Base-by-base conservation (phyloP, 2,888 invertebrate species). In the Meteorus colon region DNA sequence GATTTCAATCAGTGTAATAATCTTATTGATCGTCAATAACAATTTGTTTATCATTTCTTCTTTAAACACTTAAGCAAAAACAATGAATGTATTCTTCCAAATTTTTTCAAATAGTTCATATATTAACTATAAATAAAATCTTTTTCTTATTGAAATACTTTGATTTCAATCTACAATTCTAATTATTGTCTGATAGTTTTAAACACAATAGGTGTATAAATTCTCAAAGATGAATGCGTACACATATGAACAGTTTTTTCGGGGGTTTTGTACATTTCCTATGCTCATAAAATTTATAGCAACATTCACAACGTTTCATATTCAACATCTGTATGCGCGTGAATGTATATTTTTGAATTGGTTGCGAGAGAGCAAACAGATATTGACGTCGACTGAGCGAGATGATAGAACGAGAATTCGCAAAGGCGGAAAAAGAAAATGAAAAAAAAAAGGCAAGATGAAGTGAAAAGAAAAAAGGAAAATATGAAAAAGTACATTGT, bases 301-400 rank as follows among this genome's bases (percentile, higher is more conserved):
- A 62, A 62, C 24, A 31, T 62, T 62, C 16, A n/a, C 60, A 14
- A 24, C 16, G 27, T 19, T 62, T 62, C 27, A 31, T 24, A 10
- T 24, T 62, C 60, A 31, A 27, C 27, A 62, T 62, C 60, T 62
- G 60, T 27, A 45, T 45, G 59, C 12, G 31, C 60, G 10, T 19
- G 60, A 1, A 62, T 24, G 4, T 62, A 29, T 62, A 62, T 27
- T 62, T 62, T 19, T 8, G 29, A 62, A 62, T 62, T 3, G 60
- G 4, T 24, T n/a, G 31, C 16, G 14, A 29, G 29, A 14, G 19
- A 24, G 19, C 60, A 27, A 27, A 62, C 29, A 14, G 60, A 62
- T 16, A 62, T 14, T 29, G 31, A 31, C 19, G 60, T 19, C 4
- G 31, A 62, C 24, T 62, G 27, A 62, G 27, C 27, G 10, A 59